These are phyloP conservation scores for Vulpes vulpes DNA, from an alignment of 2,113 vertebrate species.

Conservation along the genomic window DNA sequence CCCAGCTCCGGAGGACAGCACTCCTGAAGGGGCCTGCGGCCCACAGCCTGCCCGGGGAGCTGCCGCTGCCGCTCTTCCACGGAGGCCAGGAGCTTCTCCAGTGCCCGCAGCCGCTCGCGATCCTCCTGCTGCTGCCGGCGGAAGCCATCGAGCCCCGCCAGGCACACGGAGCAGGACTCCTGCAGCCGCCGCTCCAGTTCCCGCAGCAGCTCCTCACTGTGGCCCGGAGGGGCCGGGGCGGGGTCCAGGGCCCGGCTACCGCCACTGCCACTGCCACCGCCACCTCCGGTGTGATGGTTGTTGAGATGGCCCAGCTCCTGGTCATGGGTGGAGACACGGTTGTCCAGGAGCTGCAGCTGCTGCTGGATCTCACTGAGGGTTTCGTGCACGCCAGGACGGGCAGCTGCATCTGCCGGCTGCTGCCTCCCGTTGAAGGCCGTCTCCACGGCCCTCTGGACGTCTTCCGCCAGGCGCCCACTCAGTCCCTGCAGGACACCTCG, in stretches of 20 bases:
- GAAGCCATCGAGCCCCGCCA: slow-evolving; percentile 90
- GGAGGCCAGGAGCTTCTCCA: slow-evolving; percentile 92
- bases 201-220: slow-evolving; percentile 87
- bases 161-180: slow-evolving; percentile 92
- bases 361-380: slow-evolving; percentile 93
- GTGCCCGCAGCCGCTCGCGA: slow-evolving; percentile 89
- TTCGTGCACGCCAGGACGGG: slow-evolving; percentile 92
- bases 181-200: slow-evolving; percentile 92
- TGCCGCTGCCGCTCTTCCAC: slow-evolving; percentile 91
- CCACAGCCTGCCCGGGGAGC: slow-evolving; percentile 81
- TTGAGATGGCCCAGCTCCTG: slow-evolving; percentile 90
- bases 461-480: slow-evolving; percentile 87
- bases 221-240: background rate
- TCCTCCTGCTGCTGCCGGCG: slow-evolving; percentile 91
- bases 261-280: slow-evolving; percentile 68
- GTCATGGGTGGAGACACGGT: slow-evolving; percentile 92
- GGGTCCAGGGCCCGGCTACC: background rate
- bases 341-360: slow-evolving; percentile 94
- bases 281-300: slow-evolving; percentile 85
- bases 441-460: slow-evolving; percentile 79
- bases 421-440: slow-evolving; percentile 85
- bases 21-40: slow-evolving; percentile 75
- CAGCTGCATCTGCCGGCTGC: slow-evolving; percentile 91
- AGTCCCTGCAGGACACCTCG: slow-evolving; percentile 89
- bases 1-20: slow-evolving; percentile 88